A percentile compares a stretch with the other conserved stretches of the same genome.
phyloP scores from a whole-genome alignment of 2,113 vertebrate species.

The Fregata magnificens region DNA sequence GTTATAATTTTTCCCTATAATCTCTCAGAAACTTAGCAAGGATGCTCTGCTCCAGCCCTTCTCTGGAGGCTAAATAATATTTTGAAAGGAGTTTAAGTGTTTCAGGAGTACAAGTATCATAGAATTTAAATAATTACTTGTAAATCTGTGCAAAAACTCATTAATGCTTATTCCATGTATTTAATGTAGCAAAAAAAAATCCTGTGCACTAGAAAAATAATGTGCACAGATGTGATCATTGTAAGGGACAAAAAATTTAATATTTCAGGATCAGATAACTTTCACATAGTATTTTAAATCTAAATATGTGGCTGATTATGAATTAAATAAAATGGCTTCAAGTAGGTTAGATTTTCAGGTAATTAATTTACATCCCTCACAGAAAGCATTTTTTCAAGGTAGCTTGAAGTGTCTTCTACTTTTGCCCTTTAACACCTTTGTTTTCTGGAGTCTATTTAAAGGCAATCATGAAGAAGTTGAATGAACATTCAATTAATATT shows the following conservation, averaged over 20 bases:
- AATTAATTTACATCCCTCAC: not conserved
- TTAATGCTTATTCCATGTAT: not conserved
- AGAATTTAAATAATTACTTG: not conserved
- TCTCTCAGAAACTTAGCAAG: not conserved
- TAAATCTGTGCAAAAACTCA: not conserved
- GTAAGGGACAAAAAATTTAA: not conserved
- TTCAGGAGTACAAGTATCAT: not conserved
- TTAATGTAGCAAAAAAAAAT: not conserved
- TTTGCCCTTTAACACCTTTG: not conserved
- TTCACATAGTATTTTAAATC: not conserved
- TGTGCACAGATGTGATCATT: accelerated
- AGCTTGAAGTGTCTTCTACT: not conserved
- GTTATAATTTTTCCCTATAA: not conserved
- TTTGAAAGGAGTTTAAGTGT: not conserved
- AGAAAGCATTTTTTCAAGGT: not conserved
- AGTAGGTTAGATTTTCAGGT: not conserved
- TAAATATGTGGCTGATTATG: not conserved
- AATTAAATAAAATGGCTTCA: not conserved
- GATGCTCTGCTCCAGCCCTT: not conserved
- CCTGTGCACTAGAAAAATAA: not conserved
- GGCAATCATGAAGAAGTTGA: not conserved
- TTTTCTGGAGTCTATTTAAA: not conserved
- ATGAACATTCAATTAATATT: not conserved
- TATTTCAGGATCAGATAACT: not conserved
- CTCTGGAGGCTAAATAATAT: not conserved